Evolutionary conservation across 2,888 invertebrate genomes (phyloP), one percentile per base, ranked within the genome.

Genomic region (Hypomecis atomaria): DNA sequence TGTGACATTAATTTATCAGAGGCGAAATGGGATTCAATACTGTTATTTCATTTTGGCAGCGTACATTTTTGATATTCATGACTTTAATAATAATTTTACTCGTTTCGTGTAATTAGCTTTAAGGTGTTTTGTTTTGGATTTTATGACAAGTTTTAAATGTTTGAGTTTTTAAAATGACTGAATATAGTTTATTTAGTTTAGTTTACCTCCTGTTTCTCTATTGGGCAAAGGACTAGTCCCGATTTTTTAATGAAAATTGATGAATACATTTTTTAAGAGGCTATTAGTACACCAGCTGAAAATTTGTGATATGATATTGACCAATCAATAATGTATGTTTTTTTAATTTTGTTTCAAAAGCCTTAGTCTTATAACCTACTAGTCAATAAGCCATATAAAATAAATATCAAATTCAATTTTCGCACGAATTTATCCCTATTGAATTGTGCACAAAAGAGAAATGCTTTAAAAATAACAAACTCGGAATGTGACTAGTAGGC

Each of bases 11-110:
- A 60, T 48, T 60, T 57, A 54, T 36, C 34, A 43, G 54, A 34
- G 9, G 40, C 40, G 33, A n/a, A 43, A 54, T 54, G 40, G 40
- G 42, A 43, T 57, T 56, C n/a, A 44, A 52, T 6, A 54, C 33
- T 4, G 58, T 58, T 48, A 62, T 58, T 57, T 57, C 53, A 48
- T 40, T 62, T 58, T 37, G 38, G 44, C 11, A 36, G 34, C 9
- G 23, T 56, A 49, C n/a, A 52, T 52, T 37, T 37, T 44, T 33
- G 9, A 40, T 52, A 42, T 33, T 40, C 34, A 34, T 13, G 33
- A 1, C 23, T 37, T 36, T 42, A 54, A 43, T 55, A 47, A 8
- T 4, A 23, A 43, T 53, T 58, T 52, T n/a, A 33, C 13, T 50
- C 11, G 40, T n/a, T 40, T 23, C 23, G n/a, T 23, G 23, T 23